Base-by-base conservation (phyloP, 2,113 vertebrate genomes). In the Hyperoodon ampullatus region DNA sequence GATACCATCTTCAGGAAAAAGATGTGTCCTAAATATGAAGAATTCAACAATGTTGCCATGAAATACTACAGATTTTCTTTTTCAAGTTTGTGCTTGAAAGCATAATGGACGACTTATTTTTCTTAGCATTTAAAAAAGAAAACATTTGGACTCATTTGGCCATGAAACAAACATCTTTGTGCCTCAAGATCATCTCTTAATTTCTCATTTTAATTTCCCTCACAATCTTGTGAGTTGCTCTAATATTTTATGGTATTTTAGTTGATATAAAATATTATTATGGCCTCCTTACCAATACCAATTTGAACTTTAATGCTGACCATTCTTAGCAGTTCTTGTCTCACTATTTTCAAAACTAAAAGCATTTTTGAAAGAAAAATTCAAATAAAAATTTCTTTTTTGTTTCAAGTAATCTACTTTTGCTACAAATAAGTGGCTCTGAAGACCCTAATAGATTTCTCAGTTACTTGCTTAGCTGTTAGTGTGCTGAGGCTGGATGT, bases 211-310 rank as follows among this genome's bases (percentile, higher is more conserved):
- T 53, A 75, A 78, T 66, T 19, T 71, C 14, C 11, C 47, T 68
- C n/a, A 75, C 84, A 92, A 82, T 75, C 47, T 47, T 86, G 35
- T 89, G 11, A 92, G 30, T 33, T 1, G 2, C 68, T 63, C 50
- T n/a, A 68, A 44, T 74, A 94, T 42, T 75, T 97, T 85, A 92
- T 33, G n/a, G 14, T 78, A 72, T 65, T 88, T 94, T 66, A 82
- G 23, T 78, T 87, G 24, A 58, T 63, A 72, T 33, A 86, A 88
- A 80, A 82, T 58, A 81, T 70, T 95, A 55, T 35, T 44, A 81
- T 12, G 70, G 19, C 60, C 28, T 66, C 39, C 75, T 78, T 60
- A 65, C n/a, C 26, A 90, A 66, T 65, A 77, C 14, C 24, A 88
- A 50, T 81, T 90, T 30, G 30, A 80, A 58, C 28, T 70, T 96